Evolutionary conservation across 2,888 invertebrate genomes (phyloP), one percentile per base, ranked within the genome.

Genomic region (Amphipoea oculea): DNA sequence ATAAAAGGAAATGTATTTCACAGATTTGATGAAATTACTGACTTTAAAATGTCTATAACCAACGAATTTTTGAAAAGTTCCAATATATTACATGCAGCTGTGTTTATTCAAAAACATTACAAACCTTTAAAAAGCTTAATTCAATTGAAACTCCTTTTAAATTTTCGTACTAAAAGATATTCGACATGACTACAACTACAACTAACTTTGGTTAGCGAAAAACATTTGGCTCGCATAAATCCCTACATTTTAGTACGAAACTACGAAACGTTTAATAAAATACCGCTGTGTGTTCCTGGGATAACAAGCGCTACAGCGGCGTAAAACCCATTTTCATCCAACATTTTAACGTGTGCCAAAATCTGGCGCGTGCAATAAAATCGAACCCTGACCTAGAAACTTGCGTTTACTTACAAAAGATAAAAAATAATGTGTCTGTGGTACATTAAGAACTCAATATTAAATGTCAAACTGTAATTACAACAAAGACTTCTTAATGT

Each of bases 321-420:
- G 57, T 57, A 57, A 76, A 79, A 54, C 69, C 80, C 42, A 82
- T 79, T 80, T 51, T 54, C 69, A 36, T 23, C 29, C 65, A 73
- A 73, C 70, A 84, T 60, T 82, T 84, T 62, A 84, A 73, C 85
- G 69, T 48, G 69, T 84, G 85, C 82, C 80, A 82, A 82, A 84
- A 82, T 70, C 65, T 48, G n/a, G 69, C 80, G 54, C 45, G 73
- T 73, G 73, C 73, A 73, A 54, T 84, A 73, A 66, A 82, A 82
- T 82, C 20, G 66, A 80, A 82, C 81, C 73, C 73, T 82, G 85
- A 82, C 85, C 82, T 80, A 82, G 62, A 84, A 82, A 42, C 29
- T 29, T 29, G 79, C 14, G 9, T 67, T 51, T 23, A 62, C 14
- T 23, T 42, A 81, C 54, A 68, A 17, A 36, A 57, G 5, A 48